Conservation (phyloP, 2,888 invertebrate genomes). For the Amphipoea oculea region DNA sequence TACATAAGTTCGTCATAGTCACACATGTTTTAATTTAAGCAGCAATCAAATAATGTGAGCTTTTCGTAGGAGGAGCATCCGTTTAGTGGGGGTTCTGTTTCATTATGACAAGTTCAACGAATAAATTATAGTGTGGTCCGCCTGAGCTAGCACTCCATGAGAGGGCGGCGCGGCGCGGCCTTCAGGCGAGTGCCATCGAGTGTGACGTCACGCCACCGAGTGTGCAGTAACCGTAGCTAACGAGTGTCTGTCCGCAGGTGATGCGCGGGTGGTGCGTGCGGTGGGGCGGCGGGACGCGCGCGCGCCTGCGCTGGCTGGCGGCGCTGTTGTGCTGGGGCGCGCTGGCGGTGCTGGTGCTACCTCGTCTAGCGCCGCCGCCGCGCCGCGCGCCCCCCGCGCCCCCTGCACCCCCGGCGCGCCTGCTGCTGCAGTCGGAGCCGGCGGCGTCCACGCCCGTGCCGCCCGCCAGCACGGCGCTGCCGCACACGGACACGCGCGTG, state of each 20-base stretch:
- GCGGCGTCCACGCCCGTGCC: constrained; percentile 69
- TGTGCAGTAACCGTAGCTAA: background rate
- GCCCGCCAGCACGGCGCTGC: constrained; percentile 64
- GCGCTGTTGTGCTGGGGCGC: constrained; percentile 85
- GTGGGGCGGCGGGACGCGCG: constrained; percentile 77
- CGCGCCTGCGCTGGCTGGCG: constrained; percentile 83
- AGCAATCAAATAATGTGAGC: constrained; percentile 42
- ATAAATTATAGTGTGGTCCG: constrained; percentile 41
- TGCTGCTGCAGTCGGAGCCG: constrained; percentile 77
- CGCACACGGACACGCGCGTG: constrained; percentile 80
- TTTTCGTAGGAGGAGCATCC: constrained; percentile 22
- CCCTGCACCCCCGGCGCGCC: constrained; percentile 68
- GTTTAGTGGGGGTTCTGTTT: constrained; percentile 42
- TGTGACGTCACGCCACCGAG: background rate
- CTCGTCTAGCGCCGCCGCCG: constrained; percentile 76
- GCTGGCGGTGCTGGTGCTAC: constrained; percentile 81
- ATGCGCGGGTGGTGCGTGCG: constrained; percentile 84
- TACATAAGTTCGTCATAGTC: background rate
- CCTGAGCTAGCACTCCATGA: constrained; percentile 30
- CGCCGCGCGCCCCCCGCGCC: constrained; percentile 70
- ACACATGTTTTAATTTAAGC: constrained; percentile 14
- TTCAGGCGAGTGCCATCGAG: constrained; percentile 22
- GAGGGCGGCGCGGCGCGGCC: constrained; percentile 21
- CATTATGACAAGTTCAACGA: constrained; percentile 31
- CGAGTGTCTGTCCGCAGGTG: constrained; percentile 74